These are phyloP conservation scores for Drosophila prolongata DNA, from an alignment of 2,888 invertebrate species.

Conservation along the genomic window DNA sequence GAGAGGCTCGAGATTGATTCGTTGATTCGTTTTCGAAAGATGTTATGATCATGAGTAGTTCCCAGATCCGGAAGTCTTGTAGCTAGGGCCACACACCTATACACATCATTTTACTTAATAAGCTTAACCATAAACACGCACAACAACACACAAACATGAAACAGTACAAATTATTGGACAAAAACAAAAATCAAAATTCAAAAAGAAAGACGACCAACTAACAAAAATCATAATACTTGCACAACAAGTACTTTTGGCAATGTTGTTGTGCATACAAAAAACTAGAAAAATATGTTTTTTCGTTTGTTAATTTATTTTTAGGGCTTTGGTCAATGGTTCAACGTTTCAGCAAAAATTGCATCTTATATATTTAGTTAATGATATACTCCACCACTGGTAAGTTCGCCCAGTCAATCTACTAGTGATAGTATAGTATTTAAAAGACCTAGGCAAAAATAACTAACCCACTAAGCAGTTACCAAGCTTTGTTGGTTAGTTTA, in stretches of 20 bases:
- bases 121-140: constrained; percentile 16
- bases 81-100: constrained; percentile 44
- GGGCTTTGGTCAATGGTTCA: constrained; percentile 87
- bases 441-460: constrained; percentile 15
- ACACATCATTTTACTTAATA: constrained; percentile 24
- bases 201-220: constrained; percentile 22
- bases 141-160: constrained; percentile 14
- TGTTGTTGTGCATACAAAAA: constrained; percentile 46
- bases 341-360: constrained; percentile 97
- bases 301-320: constrained; percentile 85
- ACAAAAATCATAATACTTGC: constrained; percentile 25
- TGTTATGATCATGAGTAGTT: constrained; percentile 21
- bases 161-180: constrained; percentile 19
- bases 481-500: constrained; percentile 27
- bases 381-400: constrained; percentile 99
- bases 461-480: constrained; percentile 45
- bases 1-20: constrained; percentile 42
- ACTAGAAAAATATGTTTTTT: constrained; percentile 81
- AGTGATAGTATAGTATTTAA: constrained; percentile 14
- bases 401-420: constrained; percentile 81
- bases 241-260: constrained; percentile 59
- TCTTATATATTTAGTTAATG: constrained; percentile 99
- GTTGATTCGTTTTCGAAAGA: constrained; percentile 48
- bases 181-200: background rate
- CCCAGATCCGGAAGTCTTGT: constrained; percentile 28